Percentiles rank a stretch among this genome's conserved stretches.
Conservation (phyloP, 2,113 vertebrate species). For the Dasyprocta punctata region DNA sequence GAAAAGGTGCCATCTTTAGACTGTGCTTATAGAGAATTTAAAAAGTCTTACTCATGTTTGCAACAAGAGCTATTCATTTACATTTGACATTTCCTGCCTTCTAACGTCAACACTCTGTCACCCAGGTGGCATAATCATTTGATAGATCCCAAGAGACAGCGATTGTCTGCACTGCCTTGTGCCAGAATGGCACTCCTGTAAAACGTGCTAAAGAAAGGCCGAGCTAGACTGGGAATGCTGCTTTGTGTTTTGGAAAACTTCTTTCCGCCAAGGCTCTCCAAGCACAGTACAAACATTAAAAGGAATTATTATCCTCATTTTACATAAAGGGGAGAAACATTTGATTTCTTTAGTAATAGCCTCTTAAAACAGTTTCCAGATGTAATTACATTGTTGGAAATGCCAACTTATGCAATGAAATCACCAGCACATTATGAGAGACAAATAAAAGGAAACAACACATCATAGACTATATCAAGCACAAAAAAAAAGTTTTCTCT, state of each 20-base stretch:
- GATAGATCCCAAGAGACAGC: neutral
- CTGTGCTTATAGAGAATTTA: neutral
- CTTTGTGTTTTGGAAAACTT: slow-evolving; percentile 11
- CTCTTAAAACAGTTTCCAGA: slow-evolving; percentile 63
- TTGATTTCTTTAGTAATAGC: slow-evolving; percentile 74
- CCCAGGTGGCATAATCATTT: neutral
- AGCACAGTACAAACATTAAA: slow-evolving; percentile 14
- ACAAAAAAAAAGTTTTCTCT: neutral
- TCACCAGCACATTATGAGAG: slow-evolving; percentile 64
- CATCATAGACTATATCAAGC: neutral
- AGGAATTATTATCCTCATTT: slow-evolving; percentile 63
- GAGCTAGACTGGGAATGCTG: neutral
- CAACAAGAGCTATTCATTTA: slow-evolving; percentile 38
- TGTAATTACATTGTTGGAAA: slow-evolving; percentile 74
- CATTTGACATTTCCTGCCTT: slow-evolving; percentile 51
- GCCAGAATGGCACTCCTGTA: neutral
- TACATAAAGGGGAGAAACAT: slow-evolving; percentile 62
- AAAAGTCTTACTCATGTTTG: neutral
- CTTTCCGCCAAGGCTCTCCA: neutral
- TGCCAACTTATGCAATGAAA: slow-evolving; percentile 69
- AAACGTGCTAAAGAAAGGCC: neutral
- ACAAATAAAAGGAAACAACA: slow-evolving; percentile 53
- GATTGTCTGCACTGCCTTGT: neutral
- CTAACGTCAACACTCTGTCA: neutral
- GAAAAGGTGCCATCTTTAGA: neutral